Percentiles rank a stretch among this genome's conserved stretches.
phyloP scores from a whole-genome alignment of 1,140 invertebrate species.

The Aleiodes sp. region DNA sequence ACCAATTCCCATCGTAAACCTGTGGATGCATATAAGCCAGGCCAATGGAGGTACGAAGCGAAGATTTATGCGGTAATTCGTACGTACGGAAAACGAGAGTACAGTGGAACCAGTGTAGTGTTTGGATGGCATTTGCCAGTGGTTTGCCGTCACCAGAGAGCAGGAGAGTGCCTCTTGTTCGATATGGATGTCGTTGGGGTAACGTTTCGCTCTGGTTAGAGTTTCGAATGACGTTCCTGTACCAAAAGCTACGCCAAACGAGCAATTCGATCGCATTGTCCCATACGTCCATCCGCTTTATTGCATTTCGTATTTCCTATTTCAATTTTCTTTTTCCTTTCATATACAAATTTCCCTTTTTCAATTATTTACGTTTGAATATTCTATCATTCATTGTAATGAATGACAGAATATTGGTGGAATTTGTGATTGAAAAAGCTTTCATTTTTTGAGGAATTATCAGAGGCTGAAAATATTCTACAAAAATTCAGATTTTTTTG shows the following conservation, averaged over 20 bases:
- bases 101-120: background rate
- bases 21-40: background rate
- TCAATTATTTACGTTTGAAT: background rate
- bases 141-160: slow-evolving; percentile 17
- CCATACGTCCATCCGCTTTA: slow-evolving; percentile 7
- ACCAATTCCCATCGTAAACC: background rate
- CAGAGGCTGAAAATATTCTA: too few relatives aligned
- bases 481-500: too few relatives aligned
- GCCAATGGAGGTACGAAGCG: background rate
- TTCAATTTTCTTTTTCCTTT: background rate
- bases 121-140: background rate
- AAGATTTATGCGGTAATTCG: slow-evolving; percentile 17
- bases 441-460: too few relatives aligned
- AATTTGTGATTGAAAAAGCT: too few relatives aligned
- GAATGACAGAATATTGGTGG: background rate
- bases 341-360: background rate
- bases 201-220: background rate
- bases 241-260: slow-evolving; percentile 9
- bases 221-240: background rate
- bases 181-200: slow-evolving; percentile 15
- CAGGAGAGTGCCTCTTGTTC: background rate
- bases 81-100: background rate
- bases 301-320: background rate
- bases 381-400: background rate
- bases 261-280: slow-evolving; percentile 14